phyloP scores from a whole-genome alignment of 1,140 invertebrate genomes.

The Gonatopus flavifemur region DNA sequence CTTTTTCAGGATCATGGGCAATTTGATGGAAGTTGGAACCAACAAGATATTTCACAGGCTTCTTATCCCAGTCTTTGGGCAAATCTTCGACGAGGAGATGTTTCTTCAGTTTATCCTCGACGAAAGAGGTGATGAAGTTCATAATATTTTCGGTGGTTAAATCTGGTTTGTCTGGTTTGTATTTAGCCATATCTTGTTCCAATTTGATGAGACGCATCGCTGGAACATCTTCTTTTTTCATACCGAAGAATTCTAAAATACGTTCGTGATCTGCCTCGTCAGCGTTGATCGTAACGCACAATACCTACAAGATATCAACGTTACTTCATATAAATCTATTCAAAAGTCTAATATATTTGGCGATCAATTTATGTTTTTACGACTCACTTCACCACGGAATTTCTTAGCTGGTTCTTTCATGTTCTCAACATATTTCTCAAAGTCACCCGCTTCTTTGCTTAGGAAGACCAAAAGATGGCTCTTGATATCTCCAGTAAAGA shows the following conservation, averaged over 20 bases:
- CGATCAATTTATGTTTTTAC: not conserved
- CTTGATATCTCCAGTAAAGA: slow-evolving; percentile 98
- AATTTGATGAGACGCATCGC: slow-evolving; percentile 90
- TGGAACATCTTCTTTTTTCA: slow-evolving; percentile 91
- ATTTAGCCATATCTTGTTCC: slow-evolving; percentile 98
- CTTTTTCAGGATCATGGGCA: slow-evolving; percentile 84
- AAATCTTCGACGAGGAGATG: slow-evolving; percentile 93
- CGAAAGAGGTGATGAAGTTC: slow-evolving; percentile 83
- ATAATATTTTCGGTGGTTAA: slow-evolving; percentile 76
- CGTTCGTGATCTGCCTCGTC: slow-evolving; percentile 95
- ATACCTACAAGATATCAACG: slow-evolving; percentile 58
- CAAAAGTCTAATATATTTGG: not conserved
- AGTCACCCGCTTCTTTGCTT: slow-evolving; percentile 84
- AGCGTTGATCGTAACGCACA: slow-evolving; percentile 95
- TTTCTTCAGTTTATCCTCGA: slow-evolving; percentile 91
- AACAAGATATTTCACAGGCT: slow-evolving; percentile 92
- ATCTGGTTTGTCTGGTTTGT: slow-evolving; percentile 84
- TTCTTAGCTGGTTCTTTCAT: slow-evolving; percentile 81
- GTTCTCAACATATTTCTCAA: slow-evolving; percentile 75
- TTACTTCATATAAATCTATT: not conserved
- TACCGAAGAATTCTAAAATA: slow-evolving; percentile 99
- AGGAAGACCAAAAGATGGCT: slow-evolving; percentile 94
- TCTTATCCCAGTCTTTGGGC: slow-evolving; percentile 96
- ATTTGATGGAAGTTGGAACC: slow-evolving; percentile 96
- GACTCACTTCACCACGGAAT: slow-evolving; percentile 81